phyloP scores from a whole-genome alignment of 1,140 invertebrate genomes.

The Nasonia vitripennis region DNA sequence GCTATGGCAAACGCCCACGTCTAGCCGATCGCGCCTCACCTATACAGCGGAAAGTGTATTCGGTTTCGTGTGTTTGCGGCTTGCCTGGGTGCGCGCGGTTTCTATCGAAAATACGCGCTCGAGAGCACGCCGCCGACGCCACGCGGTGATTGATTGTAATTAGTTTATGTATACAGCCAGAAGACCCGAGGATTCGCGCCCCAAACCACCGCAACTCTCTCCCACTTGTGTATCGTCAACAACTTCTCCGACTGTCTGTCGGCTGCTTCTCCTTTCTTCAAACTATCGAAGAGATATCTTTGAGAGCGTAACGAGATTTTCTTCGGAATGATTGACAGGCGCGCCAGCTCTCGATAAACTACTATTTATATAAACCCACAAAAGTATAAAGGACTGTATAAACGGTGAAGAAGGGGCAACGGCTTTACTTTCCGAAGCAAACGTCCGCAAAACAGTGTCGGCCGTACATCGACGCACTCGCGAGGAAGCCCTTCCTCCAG shows the following conservation, averaged over 20 bases:
- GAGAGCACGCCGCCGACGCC: constrained; percentile 1
- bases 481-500: too few species aligned
- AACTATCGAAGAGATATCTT: neutral
- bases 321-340: neutral
- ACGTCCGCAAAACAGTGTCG: neutral
- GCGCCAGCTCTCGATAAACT: neutral
- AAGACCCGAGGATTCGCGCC: constrained; percentile 41
- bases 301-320: neutral
- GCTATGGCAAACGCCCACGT: constrained; percentile 51
- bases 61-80: constrained; percentile 34
- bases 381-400: too few species aligned
- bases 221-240: constrained; percentile 26
- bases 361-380: neutral
- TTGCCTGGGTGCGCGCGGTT: constrained; percentile 28
- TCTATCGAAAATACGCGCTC: constrained; percentile 52
- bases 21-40: constrained; percentile 19
- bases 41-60: constrained; percentile 20
- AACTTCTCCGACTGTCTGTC: constrained; percentile 23
- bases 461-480: neutral
- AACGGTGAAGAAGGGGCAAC: too few species aligned
- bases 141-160: constrained; percentile 62
- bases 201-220: constrained; percentile 4
- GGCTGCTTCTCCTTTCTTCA: constrained; percentile 25
- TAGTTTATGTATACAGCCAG: constrained; percentile 57
- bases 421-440: neutral